Evolutionary conservation across 2,113 vertebrate species (phyloP).

Genomic region (Loxodonta africana): DNA sequence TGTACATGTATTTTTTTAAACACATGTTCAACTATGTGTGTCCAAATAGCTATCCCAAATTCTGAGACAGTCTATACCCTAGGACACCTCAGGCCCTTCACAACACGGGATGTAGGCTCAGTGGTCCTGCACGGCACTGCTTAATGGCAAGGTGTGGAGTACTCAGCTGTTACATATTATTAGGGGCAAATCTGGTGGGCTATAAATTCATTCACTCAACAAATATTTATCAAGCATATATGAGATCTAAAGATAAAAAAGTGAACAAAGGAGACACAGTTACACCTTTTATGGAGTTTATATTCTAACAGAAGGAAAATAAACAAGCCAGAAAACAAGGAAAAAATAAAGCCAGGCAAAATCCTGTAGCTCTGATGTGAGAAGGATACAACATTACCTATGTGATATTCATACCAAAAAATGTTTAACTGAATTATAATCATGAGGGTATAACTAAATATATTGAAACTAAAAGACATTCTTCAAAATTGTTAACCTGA

Average conservation of each 20-base stretch:
- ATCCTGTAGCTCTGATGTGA: not conserved
- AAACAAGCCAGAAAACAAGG: not conserved
- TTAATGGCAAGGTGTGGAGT: not conserved
- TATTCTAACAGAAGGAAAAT: not conserved
- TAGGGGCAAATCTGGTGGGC: not conserved
- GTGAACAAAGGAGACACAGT: not conserved
- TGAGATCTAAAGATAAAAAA: not conserved
- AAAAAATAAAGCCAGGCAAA: not conserved
- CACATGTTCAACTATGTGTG: not conserved
- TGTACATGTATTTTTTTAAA: not conserved
- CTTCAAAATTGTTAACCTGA: conserved; percentile 42
- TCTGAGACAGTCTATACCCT: not conserved
- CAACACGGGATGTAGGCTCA: not conserved
- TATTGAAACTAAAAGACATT: not conserved
- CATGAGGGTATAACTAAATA: conserved; percentile 12
- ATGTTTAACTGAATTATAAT: not conserved
- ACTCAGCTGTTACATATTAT: not conserved
- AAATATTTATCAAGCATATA: not conserved
- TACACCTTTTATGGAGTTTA: not conserved
- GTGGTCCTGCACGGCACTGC: not conserved
- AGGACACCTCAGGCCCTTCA: not conserved
- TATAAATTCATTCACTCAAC: not conserved
- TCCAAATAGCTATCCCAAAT: not conserved
- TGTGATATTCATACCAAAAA: not conserved
- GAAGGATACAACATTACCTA: not conserved